Conservation (phyloP, 2,888 invertebrate species). For the Isoperla grammatica region DNA sequence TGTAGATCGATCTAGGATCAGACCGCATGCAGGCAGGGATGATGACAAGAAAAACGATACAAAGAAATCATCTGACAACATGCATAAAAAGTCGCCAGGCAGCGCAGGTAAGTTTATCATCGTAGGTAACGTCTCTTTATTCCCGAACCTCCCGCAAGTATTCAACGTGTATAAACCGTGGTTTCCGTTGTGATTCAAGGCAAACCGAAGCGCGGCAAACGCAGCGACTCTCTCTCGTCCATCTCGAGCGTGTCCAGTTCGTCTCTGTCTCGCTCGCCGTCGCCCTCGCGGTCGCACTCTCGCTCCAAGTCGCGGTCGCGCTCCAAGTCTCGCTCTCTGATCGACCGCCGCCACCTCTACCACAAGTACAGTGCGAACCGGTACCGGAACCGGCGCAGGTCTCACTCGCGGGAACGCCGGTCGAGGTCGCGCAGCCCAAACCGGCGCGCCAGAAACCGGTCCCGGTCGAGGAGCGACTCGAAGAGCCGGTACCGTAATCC, state of each 20-base stretch:
- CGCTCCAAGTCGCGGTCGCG: conserved; percentile 22
- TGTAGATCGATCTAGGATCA: conserved; percentile 15
- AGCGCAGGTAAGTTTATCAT: too few species aligned
- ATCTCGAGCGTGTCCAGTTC: conserved; percentile 41
- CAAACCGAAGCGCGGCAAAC: conserved; percentile 36
- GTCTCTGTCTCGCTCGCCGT: conserved; percentile 28
- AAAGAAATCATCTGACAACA: background rate
- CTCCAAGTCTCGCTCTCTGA: conserved; percentile 23
- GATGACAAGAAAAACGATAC: conserved; percentile 5
- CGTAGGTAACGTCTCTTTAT: too few species aligned
- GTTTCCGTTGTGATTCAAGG: conserved; percentile 26
- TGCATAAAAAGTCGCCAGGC: too few species aligned
- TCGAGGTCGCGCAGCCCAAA: conserved; percentile 4
- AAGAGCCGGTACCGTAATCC: conserved; percentile 3
- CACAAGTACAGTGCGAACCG: conserved; percentile 16
- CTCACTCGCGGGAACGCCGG: conserved; percentile 37
- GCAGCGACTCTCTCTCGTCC: conserved; percentile 47
- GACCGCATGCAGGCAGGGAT: conserved; percentile 13
- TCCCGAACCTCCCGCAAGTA: too few species aligned
- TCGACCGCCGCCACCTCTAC: conserved; percentile 3
- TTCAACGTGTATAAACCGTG: too few species aligned
- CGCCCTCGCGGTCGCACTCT: conserved; percentile 8
- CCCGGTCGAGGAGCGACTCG: conserved; percentile 13
- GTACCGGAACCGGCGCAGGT: conserved; percentile 33
- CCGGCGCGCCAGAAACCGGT: background rate